phyloP scores from a whole-genome alignment of 2,888 invertebrate species.

The Drosophila nr. perissopoda region DNA sequence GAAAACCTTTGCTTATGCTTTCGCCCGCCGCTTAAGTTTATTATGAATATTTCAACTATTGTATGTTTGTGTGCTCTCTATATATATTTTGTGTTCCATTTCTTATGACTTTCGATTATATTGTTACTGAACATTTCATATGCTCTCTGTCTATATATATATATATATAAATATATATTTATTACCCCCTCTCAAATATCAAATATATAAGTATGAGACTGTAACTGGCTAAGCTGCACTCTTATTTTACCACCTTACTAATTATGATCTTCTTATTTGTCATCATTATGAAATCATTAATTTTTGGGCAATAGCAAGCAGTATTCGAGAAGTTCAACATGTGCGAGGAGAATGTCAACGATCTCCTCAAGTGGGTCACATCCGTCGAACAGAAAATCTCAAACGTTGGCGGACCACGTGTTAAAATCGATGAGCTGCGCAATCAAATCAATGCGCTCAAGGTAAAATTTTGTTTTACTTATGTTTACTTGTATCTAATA shows the following conservation, averaged over 20 bases:
- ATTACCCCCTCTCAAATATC: constrained; percentile 13
- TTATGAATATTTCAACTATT: constrained; percentile 83
- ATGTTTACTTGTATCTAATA: neutral
- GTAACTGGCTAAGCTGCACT: constrained; percentile 35
- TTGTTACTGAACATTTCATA: constrained; percentile 34
- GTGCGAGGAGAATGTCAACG: constrained; percentile 94
- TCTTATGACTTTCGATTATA: constrained; percentile 54
- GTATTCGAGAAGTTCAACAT: constrained; percentile 97
- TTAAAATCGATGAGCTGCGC: constrained; percentile 93
- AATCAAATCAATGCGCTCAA: constrained; percentile 96
- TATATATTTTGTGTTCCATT: constrained; percentile 72
- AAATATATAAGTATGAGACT: constrained; percentile 36
- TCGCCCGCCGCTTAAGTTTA: constrained; percentile 63
- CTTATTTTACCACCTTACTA: constrained; percentile 23
- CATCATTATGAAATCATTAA: constrained; percentile 25
- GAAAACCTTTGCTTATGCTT: constrained; percentile 81
- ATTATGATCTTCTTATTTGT: constrained; percentile 27
- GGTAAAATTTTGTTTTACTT: constrained; percentile 85
- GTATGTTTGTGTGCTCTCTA: constrained; percentile 81
- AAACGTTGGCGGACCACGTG: constrained; percentile 93
- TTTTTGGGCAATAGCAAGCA: constrained; percentile 90
- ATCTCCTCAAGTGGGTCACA: constrained; percentile 94
- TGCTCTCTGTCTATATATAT: constrained; percentile 18
- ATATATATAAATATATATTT: constrained; percentile 12
- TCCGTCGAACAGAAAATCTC: constrained; percentile 94